These are phyloP conservation scores for Cephalopterus ornatus DNA, from an alignment of 2,113 vertebrate species.

Conservation along the genomic window DNA sequence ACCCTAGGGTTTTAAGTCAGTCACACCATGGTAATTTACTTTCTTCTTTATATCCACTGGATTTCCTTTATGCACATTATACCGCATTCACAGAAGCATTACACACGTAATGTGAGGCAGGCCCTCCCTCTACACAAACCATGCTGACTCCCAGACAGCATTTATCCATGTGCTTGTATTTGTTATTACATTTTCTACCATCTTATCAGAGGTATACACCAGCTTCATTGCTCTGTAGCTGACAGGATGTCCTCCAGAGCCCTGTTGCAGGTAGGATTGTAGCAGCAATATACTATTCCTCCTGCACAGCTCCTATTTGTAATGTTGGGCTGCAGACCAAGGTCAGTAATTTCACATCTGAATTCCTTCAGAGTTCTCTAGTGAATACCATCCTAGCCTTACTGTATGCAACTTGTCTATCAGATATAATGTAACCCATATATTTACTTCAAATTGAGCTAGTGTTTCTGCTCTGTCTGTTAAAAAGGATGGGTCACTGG, in stretches of 20 bases:
- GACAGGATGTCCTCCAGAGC: neutral
- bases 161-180: neutral
- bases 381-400: neutral
- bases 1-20: neutral
- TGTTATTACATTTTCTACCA: neutral
- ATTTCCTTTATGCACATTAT: neutral
- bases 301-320: neutral
- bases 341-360: neutral
- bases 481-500: neutral
- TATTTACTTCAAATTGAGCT: conserved; percentile 7
- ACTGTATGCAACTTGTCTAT: neutral
- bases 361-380: neutral
- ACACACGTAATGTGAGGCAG: neutral
- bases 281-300: neutral
- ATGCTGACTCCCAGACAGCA: neutral
- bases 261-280: neutral
- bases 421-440: neutral
- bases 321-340: neutral
- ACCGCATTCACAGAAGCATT: neutral
- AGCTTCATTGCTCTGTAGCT: neutral
- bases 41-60: neutral
- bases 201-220: neutral
- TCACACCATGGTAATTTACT: neutral
- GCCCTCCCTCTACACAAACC: neutral
- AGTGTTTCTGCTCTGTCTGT: neutral